Base-by-base conservation (phyloP, 2,113 vertebrate genomes). In the Albula goreensis region DNA sequence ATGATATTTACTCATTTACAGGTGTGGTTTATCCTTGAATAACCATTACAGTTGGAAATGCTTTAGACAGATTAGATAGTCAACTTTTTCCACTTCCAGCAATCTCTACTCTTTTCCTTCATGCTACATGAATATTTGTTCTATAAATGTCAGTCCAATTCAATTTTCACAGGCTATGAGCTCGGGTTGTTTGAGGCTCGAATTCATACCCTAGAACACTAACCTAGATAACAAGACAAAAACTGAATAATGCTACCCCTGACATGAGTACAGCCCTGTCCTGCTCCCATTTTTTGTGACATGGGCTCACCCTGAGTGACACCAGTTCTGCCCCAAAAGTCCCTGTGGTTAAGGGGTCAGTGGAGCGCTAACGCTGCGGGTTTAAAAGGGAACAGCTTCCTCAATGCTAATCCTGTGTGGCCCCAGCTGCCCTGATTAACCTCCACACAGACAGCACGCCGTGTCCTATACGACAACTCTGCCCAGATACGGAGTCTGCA, bases 321-420 rank as follows among this genome's bases (percentile, higher is more conserved):
- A 60, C 56, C 25, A 63, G 86, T 22, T 57, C 53, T 48, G 70
- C 41, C 51, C 60, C 17, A 4, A 66, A 66, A 19, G 60, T 19
- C 60, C 19, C 60, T 63, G 50, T 78, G 81, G 81, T 60, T 79
- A 78, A 60, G 86, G 70, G 82, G 77, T 87, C 82, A 87, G 86
- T 83, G 63, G 82, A 80, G 82, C 77, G 52, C 82, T 80, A 84
- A 83, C 51, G 48, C 77, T 80, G 70, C 41, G 66, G 22, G 51
- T 31, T 87, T 84, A 87, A 80, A 50, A 66, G 51, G 25, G n/a
- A 60, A 66, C 85, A 78, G 70, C 86, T 79, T 87, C 70, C 51
- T 3, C 41, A 31, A 50, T 22, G 53, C 48, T 87, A 87, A 87
- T 83, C 74, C 74, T 13, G 77, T 80, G 81, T 49, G 25, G 66